phyloP scores from a whole-genome alignment of 2,888 invertebrate species.

The Lingula anatina region DNA sequence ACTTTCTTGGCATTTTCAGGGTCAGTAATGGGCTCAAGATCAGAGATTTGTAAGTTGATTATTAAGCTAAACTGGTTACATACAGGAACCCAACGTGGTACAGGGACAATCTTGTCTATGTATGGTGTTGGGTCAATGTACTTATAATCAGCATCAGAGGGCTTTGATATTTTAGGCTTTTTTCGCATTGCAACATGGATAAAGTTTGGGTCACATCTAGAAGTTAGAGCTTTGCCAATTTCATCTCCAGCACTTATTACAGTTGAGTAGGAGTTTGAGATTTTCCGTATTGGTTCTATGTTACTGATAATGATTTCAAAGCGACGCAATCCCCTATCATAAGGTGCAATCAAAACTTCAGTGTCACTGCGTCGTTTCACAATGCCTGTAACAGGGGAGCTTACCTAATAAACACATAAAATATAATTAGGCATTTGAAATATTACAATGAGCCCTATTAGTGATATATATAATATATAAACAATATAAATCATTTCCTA shows the following conservation, averaged over 20 bases:
- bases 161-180: background rate
- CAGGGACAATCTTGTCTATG: constrained; percentile 17
- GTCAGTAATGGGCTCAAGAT: constrained; percentile 7
- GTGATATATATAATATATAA: too few species aligned
- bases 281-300: constrained; percentile 6
- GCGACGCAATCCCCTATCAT: constrained; percentile 12
- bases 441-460: too few species aligned
- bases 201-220: constrained; percentile 11
- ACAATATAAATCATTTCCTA: too few species aligned
- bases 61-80: constrained; percentile 21
- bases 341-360: constrained; percentile 14
- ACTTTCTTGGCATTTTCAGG: background rate
- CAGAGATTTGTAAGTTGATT: constrained; percentile 13
- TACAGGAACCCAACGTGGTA: constrained; percentile 20
- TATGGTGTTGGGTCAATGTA: constrained; percentile 25
- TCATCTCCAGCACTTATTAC: constrained; percentile 2
- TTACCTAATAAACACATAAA: too few species aligned
- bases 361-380: background rate
- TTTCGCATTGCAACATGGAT: constrained; percentile 19
- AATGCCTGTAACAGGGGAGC: constrained; percentile 11
- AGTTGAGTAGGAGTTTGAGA: background rate
- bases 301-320: constrained; percentile 23
- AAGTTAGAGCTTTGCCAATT: constrained; percentile 7
- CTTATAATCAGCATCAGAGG: constrained; percentile 7
- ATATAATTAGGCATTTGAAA: too few species aligned